A percentile compares a stretch with the other conserved stretches of the same genome.
phyloP scores from a whole-genome alignment of 1,140 invertebrate genomes.

The Drosophila arawakana region DNA sequence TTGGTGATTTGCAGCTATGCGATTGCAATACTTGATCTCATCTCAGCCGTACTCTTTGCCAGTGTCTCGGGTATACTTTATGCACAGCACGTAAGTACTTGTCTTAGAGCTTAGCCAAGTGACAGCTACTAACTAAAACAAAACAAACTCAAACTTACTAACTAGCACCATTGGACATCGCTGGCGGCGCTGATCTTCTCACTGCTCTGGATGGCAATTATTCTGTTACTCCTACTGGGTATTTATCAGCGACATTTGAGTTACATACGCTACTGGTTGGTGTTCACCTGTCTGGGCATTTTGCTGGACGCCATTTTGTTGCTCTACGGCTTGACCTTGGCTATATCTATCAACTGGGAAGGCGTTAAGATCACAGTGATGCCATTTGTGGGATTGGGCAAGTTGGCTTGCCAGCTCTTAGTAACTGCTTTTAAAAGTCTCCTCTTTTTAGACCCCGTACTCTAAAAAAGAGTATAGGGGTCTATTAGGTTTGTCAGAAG shows the following conservation, averaged over 20 bases:
- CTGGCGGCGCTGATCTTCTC: slow-evolving; percentile 57
- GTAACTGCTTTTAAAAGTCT: rapidly evolving
- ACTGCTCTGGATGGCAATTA: slow-evolving; percentile 55
- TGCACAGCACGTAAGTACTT: slow-evolving; percentile 57
- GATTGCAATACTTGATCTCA: slow-evolving; percentile 63
- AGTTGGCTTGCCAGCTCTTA: neutral
- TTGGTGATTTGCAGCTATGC: slow-evolving; percentile 69
- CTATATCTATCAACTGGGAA: slow-evolving; percentile 61
- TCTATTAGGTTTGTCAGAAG: too few species aligned
- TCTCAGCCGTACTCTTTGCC: slow-evolving; percentile 67
- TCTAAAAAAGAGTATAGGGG: too few species aligned
- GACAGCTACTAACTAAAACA: neutral
- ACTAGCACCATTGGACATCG: slow-evolving; percentile 51
- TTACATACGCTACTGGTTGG: slow-evolving; percentile 60
- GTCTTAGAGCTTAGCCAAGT: neutral
- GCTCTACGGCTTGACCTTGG: slow-evolving; percentile 60
- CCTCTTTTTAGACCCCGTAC: too few species aligned
- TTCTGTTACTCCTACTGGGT: slow-evolving; percentile 38
- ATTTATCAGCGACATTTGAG: slow-evolving; percentile 40
- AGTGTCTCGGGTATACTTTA: slow-evolving; percentile 56
- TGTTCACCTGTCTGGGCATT: slow-evolving; percentile 66
- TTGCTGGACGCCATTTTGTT: slow-evolving; percentile 56
- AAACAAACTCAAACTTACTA: too few species aligned
- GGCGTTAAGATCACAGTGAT: slow-evolving; percentile 60
- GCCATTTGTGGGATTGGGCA: slow-evolving; percentile 64